A percentile compares a stretch with the other conserved stretches of the same genome.
Evolutionary conservation across 2,797 vertebrate genomes (phyloP).

Genomic region (Artibeus lituratus): DNA sequence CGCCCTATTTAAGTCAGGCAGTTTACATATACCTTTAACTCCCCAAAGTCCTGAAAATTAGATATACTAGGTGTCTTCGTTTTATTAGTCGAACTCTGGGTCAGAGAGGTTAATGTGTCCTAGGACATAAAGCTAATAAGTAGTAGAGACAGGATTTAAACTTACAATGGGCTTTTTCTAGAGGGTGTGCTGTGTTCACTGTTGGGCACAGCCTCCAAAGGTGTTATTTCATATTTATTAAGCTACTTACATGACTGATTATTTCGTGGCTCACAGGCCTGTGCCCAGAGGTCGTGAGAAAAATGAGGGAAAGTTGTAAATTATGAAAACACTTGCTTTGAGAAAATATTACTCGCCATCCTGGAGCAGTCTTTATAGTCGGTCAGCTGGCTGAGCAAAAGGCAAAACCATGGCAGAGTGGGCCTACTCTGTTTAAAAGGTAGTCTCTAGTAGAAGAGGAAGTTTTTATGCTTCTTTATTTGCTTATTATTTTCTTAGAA

Average conservation of each 20-base stretch:
- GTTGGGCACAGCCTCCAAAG: neutral
- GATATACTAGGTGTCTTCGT: neutral
- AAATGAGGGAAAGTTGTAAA: neutral
- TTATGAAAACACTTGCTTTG: conserved; percentile 29
- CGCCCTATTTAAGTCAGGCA: neutral
- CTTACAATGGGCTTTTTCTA: neutral
- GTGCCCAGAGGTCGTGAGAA: neutral
- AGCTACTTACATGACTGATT: neutral
- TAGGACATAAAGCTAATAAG: neutral
- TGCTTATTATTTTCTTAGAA: conserved; percentile 32
- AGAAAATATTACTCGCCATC: neutral
- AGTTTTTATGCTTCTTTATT: neutral
- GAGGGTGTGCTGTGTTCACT: neutral
- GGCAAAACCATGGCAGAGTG: neutral
- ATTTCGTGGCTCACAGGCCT: neutral
- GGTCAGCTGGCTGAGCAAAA: neutral
- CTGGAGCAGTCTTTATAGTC: neutral
- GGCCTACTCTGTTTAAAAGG: neutral
- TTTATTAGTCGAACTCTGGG: neutral
- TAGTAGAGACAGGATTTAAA: neutral
- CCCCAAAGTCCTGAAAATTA: neutral
- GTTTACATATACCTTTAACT: neutral
- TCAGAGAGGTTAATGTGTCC: neutral
- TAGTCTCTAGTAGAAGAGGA: neutral
- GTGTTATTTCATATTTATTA: conserved; percentile 35